These are phyloP conservation scores for Drosophila prostipennis DNA, from an alignment of 2,888 invertebrate genomes.

Conservation along the genomic window DNA sequence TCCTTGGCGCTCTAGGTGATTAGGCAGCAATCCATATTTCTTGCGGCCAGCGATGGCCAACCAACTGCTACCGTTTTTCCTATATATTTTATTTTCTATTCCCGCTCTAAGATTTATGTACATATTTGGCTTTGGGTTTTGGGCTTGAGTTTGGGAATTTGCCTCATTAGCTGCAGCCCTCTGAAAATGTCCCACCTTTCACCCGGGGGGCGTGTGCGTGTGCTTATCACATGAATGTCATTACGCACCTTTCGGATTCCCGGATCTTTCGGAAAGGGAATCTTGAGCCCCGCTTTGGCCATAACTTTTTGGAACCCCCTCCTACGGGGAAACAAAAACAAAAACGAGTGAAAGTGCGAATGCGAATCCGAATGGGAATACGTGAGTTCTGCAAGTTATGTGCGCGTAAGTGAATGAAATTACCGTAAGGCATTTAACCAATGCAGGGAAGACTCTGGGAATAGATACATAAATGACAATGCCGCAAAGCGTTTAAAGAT, in stretches of 20 bases:
- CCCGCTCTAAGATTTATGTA: conserved; percentile 71
- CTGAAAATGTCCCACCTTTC: conserved; percentile 22
- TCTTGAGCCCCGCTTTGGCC: conserved; percentile 27
- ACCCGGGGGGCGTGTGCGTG: conserved; percentile 74
- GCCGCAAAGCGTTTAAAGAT: conserved; percentile 78
- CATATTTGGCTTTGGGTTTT: conserved; percentile 58
- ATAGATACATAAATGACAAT: conserved; percentile 80
- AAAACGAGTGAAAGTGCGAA: conserved; percentile 38
- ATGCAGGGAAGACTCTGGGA: conserved; percentile 70
- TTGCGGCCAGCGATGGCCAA: conserved; percentile 54
- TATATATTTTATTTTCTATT: conserved; percentile 31
- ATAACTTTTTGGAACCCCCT: conserved; percentile 61
- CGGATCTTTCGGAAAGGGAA: background rate
- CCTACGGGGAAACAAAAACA: background rate
- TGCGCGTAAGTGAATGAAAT: conserved; percentile 83
- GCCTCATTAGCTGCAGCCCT: conserved; percentile 76
- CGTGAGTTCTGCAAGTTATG: conserved; percentile 83
- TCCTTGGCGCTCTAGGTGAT: conserved; percentile 60
- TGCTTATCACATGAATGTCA: conserved; percentile 76
- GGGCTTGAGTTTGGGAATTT: conserved; percentile 31
- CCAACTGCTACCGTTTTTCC: conserved; percentile 49
- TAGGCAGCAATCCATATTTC: conserved; percentile 75
- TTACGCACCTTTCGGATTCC: conserved; percentile 65
- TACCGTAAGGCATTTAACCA: conserved; percentile 82
- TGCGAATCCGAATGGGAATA: conserved; percentile 73